Evolutionary conservation across 2,113 vertebrate species (phyloP).

Genomic region (Coryphaenoides rupestris): DNA sequence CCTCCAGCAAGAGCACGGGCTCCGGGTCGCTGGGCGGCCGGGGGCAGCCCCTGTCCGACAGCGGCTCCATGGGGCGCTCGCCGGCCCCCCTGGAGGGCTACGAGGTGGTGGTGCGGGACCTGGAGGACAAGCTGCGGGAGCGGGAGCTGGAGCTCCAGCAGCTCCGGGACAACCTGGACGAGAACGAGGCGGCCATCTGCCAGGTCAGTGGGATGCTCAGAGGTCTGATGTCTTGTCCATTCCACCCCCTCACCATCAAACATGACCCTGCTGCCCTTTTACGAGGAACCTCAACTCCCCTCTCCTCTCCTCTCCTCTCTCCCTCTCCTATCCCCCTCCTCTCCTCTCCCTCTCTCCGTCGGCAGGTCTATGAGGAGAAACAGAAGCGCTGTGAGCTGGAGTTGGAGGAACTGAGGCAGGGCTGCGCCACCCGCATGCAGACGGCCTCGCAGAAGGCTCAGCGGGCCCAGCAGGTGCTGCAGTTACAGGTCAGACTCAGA

Average conservation of each 20-base stretch:
- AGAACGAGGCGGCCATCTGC: conserved; percentile 87
- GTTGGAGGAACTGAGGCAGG: conserved; percentile 85
- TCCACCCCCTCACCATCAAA: too few species aligned
- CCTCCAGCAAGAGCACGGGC: conserved; percentile 94
- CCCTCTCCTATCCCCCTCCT: neutral
- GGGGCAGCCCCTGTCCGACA: conserved; percentile 78
- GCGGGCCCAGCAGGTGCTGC: conserved; percentile 81
- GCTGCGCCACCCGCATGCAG: conserved; percentile 79
- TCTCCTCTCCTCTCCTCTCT: too few species aligned
- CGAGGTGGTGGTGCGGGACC: conserved; percentile 84
- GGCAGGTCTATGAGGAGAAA: conserved; percentile 88
- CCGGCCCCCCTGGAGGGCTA: conserved; percentile 79
- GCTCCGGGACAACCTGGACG: conserved; percentile 87
- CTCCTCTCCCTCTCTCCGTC: neutral
- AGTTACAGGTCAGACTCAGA: neutral
- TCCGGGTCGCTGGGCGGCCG: conserved; percentile 85
- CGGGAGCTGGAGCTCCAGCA: conserved; percentile 85
- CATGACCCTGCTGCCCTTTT: too few species aligned
- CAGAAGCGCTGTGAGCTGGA: conserved; percentile 86
- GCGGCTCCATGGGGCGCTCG: conserved; percentile 83
- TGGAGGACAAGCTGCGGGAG: conserved; percentile 93
- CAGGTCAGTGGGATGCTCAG: conserved; percentile 83
- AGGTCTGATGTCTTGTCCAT: too few species aligned
- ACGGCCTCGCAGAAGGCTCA: conserved; percentile 81
- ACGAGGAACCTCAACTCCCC: too few species aligned